Conservation (phyloP, 2,888 invertebrate species). For the Ligdia adustata region DNA sequence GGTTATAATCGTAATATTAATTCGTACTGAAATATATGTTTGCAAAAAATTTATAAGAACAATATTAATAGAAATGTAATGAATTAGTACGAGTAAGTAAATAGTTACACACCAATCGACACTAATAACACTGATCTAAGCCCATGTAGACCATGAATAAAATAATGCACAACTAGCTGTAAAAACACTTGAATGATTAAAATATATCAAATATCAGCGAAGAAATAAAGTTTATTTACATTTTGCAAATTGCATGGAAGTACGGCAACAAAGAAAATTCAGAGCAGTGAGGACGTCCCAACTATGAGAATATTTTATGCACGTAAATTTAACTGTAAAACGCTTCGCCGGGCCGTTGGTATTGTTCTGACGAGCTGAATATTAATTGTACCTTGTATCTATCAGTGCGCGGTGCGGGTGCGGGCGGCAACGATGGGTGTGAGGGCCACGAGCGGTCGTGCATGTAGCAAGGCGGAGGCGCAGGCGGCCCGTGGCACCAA, state of each 20-base stretch:
- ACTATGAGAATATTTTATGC: not conserved
- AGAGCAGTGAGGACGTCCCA: not conserved
- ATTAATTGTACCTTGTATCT: constrained; percentile 72
- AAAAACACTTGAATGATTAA: not conserved
- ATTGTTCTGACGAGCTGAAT: constrained; percentile 15
- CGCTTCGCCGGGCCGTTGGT: constrained; percentile 1
- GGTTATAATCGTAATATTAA: too few species aligned
- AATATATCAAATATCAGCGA: too few species aligned
- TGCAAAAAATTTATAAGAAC: too few species aligned
- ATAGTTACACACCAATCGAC: constrained; percentile 13
- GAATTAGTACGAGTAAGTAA: too few species aligned
- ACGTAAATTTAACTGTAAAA: constrained; percentile 16
- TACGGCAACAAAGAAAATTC: not conserved
- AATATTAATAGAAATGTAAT: too few species aligned
- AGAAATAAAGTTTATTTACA: too few species aligned
- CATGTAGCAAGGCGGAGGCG: constrained; percentile 75
- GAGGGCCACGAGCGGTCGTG: constrained; percentile 79
- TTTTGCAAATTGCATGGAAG: too few species aligned
- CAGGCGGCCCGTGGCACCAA: constrained; percentile 76
- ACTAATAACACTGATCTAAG: constrained; percentile 12
- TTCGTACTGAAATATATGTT: too few species aligned
- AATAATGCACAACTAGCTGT: constrained; percentile 1
- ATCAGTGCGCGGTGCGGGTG: constrained; percentile 49
- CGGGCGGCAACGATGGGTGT: constrained; percentile 72
- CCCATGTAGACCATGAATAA: constrained; percentile 13